Conservation (phyloP, 2,888 invertebrate genomes). For the Augiades crinisus region DNA sequence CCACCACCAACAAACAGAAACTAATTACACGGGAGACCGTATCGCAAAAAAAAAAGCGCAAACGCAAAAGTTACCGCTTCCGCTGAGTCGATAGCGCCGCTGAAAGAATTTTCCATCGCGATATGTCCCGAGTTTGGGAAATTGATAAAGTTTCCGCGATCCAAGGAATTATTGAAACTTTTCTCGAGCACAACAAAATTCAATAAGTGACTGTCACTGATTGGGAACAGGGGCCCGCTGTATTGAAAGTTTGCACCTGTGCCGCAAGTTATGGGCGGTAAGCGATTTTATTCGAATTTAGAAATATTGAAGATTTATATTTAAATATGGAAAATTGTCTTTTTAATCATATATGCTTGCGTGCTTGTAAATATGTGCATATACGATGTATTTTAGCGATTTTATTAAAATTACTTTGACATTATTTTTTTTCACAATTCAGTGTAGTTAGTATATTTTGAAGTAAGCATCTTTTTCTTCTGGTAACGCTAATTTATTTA, state of each 20-base stretch:
- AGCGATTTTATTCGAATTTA: too few relatives aligned
- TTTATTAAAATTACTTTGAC: too few relatives aligned
- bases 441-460: too few relatives aligned
- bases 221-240: constrained; percentile 48
- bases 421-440: too few relatives aligned
- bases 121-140: constrained; percentile 69
- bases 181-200: constrained; percentile 75
- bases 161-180: constrained; percentile 74
- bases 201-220: constrained; percentile 78
- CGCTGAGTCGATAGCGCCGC: constrained; percentile 32
- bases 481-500: too few relatives aligned
- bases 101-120: constrained; percentile 47
- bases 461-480: too few relatives aligned
- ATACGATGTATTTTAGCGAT: too few relatives aligned
- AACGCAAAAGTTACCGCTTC: constrained; percentile 8
- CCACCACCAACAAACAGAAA: constrained; percentile 1
- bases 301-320: too few relatives aligned
- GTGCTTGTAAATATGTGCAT: too few relatives aligned
- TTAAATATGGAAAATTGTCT: too few relatives aligned
- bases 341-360: too few relatives aligned
- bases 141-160: constrained; percentile 75
- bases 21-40: constrained; percentile 9
- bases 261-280: constrained; percentile 10
- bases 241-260: constrained; percentile 31
- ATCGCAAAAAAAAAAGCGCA: constrained; percentile 13